Percentiles rank a stretch among this genome's conserved stretches.
Evolutionary conservation across 2,888 invertebrate species (phyloP).

Genomic region (Pemphredon lugubris): DNA sequence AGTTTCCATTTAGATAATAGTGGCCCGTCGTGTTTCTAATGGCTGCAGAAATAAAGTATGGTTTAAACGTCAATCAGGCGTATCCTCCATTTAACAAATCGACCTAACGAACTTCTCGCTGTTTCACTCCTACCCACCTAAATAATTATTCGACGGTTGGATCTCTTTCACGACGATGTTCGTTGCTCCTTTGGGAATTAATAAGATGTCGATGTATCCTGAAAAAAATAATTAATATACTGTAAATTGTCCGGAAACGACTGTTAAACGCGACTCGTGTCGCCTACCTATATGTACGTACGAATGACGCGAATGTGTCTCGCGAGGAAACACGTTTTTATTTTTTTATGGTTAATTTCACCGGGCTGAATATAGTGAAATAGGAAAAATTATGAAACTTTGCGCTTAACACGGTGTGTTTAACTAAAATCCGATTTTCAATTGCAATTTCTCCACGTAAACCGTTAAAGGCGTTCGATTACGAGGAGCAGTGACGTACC

Average conservation of each 20-base stretch:
- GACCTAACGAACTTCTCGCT: too few species aligned
- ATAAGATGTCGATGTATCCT: slow-evolving; percentile 96
- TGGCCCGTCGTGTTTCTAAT: slow-evolving; percentile 90
- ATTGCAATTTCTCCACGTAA: too few species aligned
- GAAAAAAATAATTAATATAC: slow-evolving; percentile 27
- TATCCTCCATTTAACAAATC: too few species aligned
- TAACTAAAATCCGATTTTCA: too few species aligned
- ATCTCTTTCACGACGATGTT: slow-evolving; percentile 91
- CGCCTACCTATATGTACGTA: too few species aligned
- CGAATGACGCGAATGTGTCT: too few species aligned
- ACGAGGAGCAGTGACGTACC: slow-evolving; percentile 84
- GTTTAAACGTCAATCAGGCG: neutral
- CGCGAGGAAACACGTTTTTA: too few species aligned
- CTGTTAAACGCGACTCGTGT: neutral
- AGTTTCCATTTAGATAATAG: slow-evolving; percentile 97
- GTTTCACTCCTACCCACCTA: slow-evolving; percentile 87
- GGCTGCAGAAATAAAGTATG: slow-evolving; percentile 82
- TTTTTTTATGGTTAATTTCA: too few species aligned
- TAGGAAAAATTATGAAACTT: too few species aligned
- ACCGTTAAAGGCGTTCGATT: too few species aligned
- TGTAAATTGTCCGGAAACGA: neutral
- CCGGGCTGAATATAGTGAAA: too few species aligned
- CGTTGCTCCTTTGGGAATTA: slow-evolving; percentile 96
- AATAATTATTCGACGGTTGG: slow-evolving; percentile 92
- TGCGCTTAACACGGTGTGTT: too few species aligned